phyloP scores from a whole-genome alignment of 2,888 invertebrate genomes.

The Eumerus sabulonum region DNA sequence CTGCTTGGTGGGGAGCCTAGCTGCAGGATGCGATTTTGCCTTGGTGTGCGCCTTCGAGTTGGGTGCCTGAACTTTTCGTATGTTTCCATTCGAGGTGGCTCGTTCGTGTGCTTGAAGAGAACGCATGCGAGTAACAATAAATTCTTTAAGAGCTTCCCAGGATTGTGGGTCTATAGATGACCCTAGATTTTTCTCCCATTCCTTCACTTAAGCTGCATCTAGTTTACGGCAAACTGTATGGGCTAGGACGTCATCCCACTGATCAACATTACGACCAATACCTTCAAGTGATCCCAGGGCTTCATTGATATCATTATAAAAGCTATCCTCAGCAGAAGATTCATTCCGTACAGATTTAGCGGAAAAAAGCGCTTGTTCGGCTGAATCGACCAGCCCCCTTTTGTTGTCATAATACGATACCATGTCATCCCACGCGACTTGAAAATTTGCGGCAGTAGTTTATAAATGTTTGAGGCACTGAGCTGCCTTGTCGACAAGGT shows the following conservation, averaged over 20 bases:
- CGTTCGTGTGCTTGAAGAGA: slow-evolving; percentile 24
- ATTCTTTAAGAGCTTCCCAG: slow-evolving; percentile 3
- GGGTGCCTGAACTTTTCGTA: neutral
- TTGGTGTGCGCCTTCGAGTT: slow-evolving; percentile 16
- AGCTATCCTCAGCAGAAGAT: slow-evolving; percentile 24
- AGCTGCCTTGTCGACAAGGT: slow-evolving; percentile 14
- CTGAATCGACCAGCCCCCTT: slow-evolving; percentile 15
- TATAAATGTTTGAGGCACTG: neutral
- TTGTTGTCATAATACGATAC: slow-evolving; percentile 26
- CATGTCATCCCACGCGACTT: slow-evolving; percentile 26
- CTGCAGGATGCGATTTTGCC: slow-evolving; percentile 18
- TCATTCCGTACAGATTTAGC: slow-evolving; percentile 21
- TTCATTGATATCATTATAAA: slow-evolving; percentile 22
- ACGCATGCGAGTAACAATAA: slow-evolving; percentile 23
- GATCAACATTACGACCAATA: slow-evolving; percentile 3
- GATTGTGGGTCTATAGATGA: slow-evolving; percentile 17
- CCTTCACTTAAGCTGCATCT: slow-evolving; percentile 11
- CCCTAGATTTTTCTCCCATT: slow-evolving; percentile 21
- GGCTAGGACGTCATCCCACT: slow-evolving; percentile 20
- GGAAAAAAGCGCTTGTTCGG: slow-evolving; percentile 11
- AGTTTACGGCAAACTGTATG: slow-evolving; percentile 12
- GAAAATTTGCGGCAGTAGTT: slow-evolving; percentile 4
- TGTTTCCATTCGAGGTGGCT: neutral
- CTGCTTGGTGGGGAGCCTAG: slow-evolving; percentile 17
- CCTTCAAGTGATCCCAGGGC: slow-evolving; percentile 19